Conservation (phyloP, 2,797 vertebrate species). For the Enteromius anoplus region DNA sequence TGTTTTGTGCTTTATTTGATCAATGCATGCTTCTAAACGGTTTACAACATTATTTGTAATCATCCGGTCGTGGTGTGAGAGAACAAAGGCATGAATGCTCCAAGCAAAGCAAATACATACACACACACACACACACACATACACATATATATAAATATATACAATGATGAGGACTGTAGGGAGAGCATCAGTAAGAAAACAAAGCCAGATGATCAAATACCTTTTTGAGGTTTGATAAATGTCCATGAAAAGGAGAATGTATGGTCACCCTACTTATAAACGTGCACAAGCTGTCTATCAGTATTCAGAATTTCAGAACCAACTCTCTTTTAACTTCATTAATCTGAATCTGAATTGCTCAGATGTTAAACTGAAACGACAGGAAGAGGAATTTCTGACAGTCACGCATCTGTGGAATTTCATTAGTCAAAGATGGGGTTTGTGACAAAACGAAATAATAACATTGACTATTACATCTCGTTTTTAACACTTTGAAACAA, state of each 20-base stretch:
- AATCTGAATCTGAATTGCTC: not conserved
- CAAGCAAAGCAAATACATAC: too few species aligned
- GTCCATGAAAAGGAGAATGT: not conserved
- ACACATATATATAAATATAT: too few species aligned
- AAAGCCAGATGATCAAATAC: not conserved
- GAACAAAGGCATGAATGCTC: too few species aligned
- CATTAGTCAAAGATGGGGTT: not conserved
- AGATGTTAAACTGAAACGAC: not conserved
- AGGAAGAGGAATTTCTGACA: not conserved
- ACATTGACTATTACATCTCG: not conserved
- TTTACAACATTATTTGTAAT: too few species aligned
- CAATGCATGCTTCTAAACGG: too few species aligned
- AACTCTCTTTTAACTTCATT: not conserved
- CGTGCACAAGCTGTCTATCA: not conserved
- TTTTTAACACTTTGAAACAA: not conserved
- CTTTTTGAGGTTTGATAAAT: not conserved
- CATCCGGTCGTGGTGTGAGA: too few species aligned
- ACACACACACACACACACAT: too few species aligned
- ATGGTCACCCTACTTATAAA: not conserved
- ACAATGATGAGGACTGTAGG: too few species aligned
- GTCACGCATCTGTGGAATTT: not conserved
- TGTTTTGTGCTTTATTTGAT: too few species aligned
- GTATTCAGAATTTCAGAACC: not conserved
- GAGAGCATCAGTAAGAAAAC: too few species aligned
- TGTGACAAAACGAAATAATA: not conserved